Conservation (phyloP, 2,113 vertebrate genomes). For the Nicator chloris region DNA sequence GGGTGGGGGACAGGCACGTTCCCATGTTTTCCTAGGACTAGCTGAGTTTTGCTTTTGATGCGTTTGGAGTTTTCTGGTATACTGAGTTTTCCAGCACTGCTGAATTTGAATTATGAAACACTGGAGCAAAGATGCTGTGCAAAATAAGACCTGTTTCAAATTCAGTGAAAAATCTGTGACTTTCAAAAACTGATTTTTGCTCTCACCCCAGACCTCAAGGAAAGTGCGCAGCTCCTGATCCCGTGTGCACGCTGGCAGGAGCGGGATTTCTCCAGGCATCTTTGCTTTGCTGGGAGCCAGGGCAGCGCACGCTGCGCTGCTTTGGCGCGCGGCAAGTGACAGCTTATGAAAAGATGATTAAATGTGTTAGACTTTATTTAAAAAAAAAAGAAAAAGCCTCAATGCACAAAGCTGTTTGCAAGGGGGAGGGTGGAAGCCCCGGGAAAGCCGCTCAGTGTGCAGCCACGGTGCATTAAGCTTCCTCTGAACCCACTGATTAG, state of each 20-base stretch:
- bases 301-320: neutral
- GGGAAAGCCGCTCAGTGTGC: neutral
- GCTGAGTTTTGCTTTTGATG: neutral
- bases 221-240: neutral
- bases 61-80: neutral
- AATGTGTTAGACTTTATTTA: neutral
- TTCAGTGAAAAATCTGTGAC: neutral
- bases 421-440: neutral
- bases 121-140: neutral
- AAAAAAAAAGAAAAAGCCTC: neutral
- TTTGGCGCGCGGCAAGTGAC: neutral
- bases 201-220: rapidly evolving
- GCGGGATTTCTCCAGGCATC: rapidly evolving
- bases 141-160: neutral
- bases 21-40: rapidly evolving
- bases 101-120: neutral
- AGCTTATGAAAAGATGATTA: conserved; percentile 20
- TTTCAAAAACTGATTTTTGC: neutral
- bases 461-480: neutral
- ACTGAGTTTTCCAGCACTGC: neutral
- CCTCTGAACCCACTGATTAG: neutral
- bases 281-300: neutral
- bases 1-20: no score
- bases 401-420: neutral
- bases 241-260: rapidly evolving